Percentiles rank a stretch among this genome's conserved stretches.
Evolutionary conservation across 2,113 vertebrate genomes (phyloP).

Genomic region (Struthidea cinerea): DNA sequence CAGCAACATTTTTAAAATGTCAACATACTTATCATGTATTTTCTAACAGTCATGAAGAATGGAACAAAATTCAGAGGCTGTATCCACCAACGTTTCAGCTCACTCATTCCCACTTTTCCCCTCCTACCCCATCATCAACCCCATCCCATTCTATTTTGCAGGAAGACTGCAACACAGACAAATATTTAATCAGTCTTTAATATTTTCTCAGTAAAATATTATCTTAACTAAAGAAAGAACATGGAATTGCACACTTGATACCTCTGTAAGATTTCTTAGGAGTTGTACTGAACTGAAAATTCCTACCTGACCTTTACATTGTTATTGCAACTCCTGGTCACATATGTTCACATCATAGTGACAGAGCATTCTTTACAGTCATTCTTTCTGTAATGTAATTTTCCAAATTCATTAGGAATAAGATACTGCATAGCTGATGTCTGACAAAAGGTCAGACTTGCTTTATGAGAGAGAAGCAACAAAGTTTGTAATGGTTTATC

Average conservation of each 20-base stretch:
- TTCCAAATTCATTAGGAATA: not conserved
- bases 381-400: not conserved
- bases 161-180: not conserved
- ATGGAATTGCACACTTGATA: not conserved
- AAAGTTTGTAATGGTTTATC: not conserved
- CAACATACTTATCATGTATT: not conserved
- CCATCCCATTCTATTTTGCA: not conserved
- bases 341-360: not conserved
- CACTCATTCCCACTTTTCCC: not conserved
- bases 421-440: not conserved
- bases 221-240: not conserved
- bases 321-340: not conserved
- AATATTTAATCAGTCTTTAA: not conserved
- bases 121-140: fast-evolving
- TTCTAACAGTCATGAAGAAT: not conserved
- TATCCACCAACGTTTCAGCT: not conserved
- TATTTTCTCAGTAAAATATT: not conserved
- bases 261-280: not conserved
- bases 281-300: not conserved
- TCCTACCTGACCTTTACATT: not conserved
- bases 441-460: not conserved
- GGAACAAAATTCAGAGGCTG: not conserved
- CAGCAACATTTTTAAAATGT: not conserved
- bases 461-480: not conserved
- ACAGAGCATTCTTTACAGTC: not conserved